phyloP scores from a whole-genome alignment of 2,113 vertebrate genomes.

The Acinonyx jubatus region DNA sequence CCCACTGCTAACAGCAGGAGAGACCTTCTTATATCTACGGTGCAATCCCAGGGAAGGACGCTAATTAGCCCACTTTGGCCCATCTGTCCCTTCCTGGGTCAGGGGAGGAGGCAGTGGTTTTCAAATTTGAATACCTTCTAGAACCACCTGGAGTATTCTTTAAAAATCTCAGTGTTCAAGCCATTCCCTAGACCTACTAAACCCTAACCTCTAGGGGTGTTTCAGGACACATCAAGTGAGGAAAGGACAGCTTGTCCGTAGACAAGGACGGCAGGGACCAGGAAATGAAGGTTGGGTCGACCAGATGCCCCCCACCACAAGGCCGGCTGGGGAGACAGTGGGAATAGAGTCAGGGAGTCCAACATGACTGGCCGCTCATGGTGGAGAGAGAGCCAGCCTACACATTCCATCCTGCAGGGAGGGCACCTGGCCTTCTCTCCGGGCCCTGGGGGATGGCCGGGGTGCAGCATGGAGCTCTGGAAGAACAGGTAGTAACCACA shows the following conservation, averaged over 20 bases:
- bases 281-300: not conserved
- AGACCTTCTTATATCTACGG: not conserved
- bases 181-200: not conserved
- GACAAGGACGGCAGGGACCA: not conserved
- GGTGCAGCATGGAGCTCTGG: not conserved
- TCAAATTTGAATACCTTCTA: not conserved
- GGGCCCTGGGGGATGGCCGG: not conserved
- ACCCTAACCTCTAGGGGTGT: not conserved
- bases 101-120: not conserved
- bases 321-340: accelerated
- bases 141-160: not conserved
- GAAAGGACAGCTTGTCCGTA: not conserved
- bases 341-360: not conserved
- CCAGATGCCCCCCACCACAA: not conserved
- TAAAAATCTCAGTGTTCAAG: not conserved
- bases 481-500: no score
- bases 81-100: not conserved
- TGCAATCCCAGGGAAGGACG: not conserved
- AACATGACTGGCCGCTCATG: not conserved
- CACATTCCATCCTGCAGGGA: not conserved
- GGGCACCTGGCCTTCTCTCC: not conserved
- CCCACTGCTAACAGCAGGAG: not conserved
- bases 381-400: accelerated
- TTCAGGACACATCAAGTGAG: not conserved
- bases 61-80: not conserved